Evolutionary conservation across 1,140 invertebrate species (phyloP), one percentile per base, ranked within the genome.

Genomic region (Panagrolaimus sp.): DNA sequence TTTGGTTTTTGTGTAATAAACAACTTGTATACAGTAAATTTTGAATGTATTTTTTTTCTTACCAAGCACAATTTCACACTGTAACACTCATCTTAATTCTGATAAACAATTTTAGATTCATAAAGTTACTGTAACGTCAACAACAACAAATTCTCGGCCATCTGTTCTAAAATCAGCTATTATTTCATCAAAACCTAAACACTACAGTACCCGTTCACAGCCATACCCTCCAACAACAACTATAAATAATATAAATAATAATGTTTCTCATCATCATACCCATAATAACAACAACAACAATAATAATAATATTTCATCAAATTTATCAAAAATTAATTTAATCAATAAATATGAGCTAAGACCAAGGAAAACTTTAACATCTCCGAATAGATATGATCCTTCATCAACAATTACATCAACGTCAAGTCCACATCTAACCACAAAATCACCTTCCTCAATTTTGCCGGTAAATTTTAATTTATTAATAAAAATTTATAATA

Each of bases 301-400:
- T n/a, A n/a, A n/a, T n/a, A 57, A 20, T 20, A 57, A 57, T 57
- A 20, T 57, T 27, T 57, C 51, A 57, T 25, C 51, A 57, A 13
- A 20, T 27, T 27, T 57, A 57, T 57, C 51, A 20, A 57, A 57
- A 57, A 57, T 57, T 27, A 57, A 57, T 27, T 27, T 57, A 25
- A 25, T 57, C 20, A 57, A 57, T 27, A 57, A 57, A 27, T 57
- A 57, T 16, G 51, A 57, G 27, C n/a, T 57, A 20, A 57, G 51
- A 57, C 51, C 51, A 11, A 14, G 51, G 20, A 20, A 57, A 27
- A 57, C 51, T 20, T 27, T 57, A 20, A 11, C 11, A 20, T 57
- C 51, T 25, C 51, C 51, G 4, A 27, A 13, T 1, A 20, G 51
- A 2, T 57, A 25, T 57, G 51, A 57, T 57, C 51, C 51, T 1